Evolutionary conservation across 2,797 vertebrate genomes (phyloP).

Genomic region (Neosilurus mollespiculum): DNA sequence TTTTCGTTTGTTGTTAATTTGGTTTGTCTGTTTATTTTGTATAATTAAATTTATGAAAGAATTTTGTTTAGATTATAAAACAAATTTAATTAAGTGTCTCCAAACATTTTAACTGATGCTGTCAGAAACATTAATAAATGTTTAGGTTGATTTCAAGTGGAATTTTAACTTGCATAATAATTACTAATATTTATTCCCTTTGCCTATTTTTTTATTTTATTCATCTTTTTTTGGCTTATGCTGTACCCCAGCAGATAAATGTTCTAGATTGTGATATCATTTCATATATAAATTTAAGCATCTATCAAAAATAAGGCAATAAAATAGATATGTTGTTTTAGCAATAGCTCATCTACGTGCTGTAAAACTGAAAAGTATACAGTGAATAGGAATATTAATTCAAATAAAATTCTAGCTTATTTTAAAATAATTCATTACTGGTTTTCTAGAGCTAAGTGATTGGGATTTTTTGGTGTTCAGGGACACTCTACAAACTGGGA

Average conservation of each 20-base stretch:
- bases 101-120: not conserved
- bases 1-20: not conserved
- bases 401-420: conserved; percentile 2
- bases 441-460: conserved; percentile 2
- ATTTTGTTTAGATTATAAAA: not conserved
- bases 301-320: conserved; percentile 52
- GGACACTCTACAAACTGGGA: conserved; percentile 14
- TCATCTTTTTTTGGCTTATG: conserved; percentile 40
- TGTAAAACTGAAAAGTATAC: conserved; percentile 33
- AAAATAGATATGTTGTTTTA: conserved; percentile 49
- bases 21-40: no score
- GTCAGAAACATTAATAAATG: not conserved
- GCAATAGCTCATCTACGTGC: conserved; percentile 18
- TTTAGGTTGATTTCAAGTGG: not conserved
- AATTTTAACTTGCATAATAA: not conserved
- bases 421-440: conserved; percentile 13
- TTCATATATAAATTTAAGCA: conserved; percentile 42
- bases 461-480: not conserved
- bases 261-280: conserved; percentile 28
- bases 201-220: not conserved
- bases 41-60: no score
- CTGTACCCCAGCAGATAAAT: conserved; percentile 44
- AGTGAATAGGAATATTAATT: not conserved
- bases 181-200: not conserved
- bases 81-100: not conserved